phyloP scores from a whole-genome alignment of 2,113 vertebrate species.

The Pseudois nayaur region DNA sequence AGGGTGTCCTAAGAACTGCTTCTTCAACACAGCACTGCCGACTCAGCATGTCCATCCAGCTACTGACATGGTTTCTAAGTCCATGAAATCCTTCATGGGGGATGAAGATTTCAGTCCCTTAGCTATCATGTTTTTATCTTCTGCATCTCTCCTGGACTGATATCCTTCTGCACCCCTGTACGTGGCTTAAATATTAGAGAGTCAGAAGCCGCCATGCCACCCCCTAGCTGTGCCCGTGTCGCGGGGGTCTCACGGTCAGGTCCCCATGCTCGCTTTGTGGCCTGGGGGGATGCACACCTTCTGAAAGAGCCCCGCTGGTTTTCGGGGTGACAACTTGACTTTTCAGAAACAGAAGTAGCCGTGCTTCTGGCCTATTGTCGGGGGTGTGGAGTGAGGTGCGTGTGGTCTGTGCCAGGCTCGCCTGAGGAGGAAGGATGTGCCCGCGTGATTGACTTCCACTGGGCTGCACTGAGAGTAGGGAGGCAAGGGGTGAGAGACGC shows the following conservation, averaged over 20 bases:
- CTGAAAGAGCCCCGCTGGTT: not conserved
- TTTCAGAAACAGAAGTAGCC: not conserved
- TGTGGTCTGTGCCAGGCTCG: not conserved
- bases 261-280: not conserved
- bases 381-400: rapidly evolving
- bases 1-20: not conserved
- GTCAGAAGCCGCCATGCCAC: not conserved
- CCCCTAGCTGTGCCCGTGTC: not conserved
- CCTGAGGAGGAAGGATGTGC: not conserved
- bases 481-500: not conserved
- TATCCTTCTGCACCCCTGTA: not conserved
- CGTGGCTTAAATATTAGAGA: not conserved
- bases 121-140: not conserved
- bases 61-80: not conserved
- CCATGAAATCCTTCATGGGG: not conserved
- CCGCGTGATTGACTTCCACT: not conserved
- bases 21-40: not conserved
- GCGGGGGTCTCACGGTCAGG: not conserved
- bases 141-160: not conserved
- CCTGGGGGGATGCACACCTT: not conserved
- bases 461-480: rapidly evolving
- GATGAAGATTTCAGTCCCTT: not conserved
- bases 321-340: not conserved
- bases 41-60: not conserved
- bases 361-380: not conserved